Conservation (phyloP, 1,140 invertebrate genomes). For the Neomicropteryx cornuta region DNA sequence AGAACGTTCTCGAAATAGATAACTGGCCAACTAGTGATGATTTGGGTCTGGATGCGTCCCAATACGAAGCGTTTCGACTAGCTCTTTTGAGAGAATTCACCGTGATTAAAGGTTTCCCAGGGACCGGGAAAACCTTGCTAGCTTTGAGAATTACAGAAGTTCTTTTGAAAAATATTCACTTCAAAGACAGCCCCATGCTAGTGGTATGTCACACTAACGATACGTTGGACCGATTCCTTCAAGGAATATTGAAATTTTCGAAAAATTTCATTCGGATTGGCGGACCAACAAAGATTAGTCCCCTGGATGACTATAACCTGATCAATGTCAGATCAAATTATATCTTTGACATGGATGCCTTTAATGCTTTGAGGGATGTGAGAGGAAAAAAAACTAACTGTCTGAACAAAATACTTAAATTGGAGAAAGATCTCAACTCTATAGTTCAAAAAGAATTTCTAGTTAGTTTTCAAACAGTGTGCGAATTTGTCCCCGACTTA, state of each 20-base stretch:
- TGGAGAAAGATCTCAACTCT: conserved; percentile 18
- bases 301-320: conserved; percentile 39
- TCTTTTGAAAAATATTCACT: conserved; percentile 41
- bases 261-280: conserved; percentile 58
- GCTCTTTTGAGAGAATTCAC: conserved; percentile 52
- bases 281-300: conserved; percentile 51
- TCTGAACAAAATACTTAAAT: conserved; percentile 24
- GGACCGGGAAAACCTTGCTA: conserved; percentile 70
- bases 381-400: conserved; percentile 29
- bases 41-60: conserved; percentile 43
- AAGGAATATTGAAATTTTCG: conserved; percentile 49
- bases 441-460: too few relatives aligned
- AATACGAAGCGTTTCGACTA: conserved; percentile 44
- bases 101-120: conserved; percentile 72
- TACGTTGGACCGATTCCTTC: conserved; percentile 81
- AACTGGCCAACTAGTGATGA: conserved; percentile 30
- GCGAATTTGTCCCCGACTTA: too few relatives aligned
- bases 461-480: too few relatives aligned
- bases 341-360: conserved; percentile 25
- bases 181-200: conserved; percentile 52
- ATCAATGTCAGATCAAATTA: conserved; percentile 22
- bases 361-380: conserved; percentile 23
- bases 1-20: conserved; percentile 24
- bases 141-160: conserved; percentile 55
- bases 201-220: conserved; percentile 81